Evolutionary conservation across 2,888 invertebrate genomes (phyloP), one percentile per base, ranked within the genome.

Genomic region (Macrophya annulata): DNA sequence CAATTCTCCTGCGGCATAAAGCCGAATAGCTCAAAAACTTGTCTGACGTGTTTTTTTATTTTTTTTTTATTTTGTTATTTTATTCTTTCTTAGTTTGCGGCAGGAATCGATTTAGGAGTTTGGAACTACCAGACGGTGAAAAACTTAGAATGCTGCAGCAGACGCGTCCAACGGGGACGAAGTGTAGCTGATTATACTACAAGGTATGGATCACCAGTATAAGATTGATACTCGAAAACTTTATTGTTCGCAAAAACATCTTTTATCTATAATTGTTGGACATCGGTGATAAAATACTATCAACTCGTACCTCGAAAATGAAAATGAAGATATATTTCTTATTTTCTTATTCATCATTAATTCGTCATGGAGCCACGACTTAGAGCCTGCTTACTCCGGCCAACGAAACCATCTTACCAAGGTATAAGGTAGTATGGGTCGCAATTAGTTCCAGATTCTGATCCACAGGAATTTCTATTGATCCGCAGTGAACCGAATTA

Each of bases 381-480:
- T 21, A 45, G 72, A 2, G 65, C 17, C 43, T 43, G n/a, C 43
- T 45, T 37, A 9, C n/a, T 74, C 21, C 45, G n/a, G n/a, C 45
- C 45, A 10, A 45, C 45, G 17, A 21, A 43, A 45, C 4, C 45
- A 21, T 43, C 72, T 21, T 45, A 1, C 45, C 45, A 45, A 10
- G 45, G 72, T 45, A 74, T n/a, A 12, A 40, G 9, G 59, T 10
- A 9, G 59, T 10, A 9, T 5, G 59, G 55, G 65, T 68, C 84
- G 85, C 86, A 87, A 87, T 88, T 87, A 88, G 88, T 88, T 88
- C 88, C 88, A 87, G 87, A 85, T 86, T 81, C 85, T 84, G 85
- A 43, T 68, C 71, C 65, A 17, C 21, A 82, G 88, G 88, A 87
- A 88, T 88, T 87, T 84, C 86, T 86, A 87, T 88, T 88, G 86